phyloP scores from a whole-genome alignment of 53 echinoderm and acorn worm genomes.

The Pentamera pediparva region DNA sequence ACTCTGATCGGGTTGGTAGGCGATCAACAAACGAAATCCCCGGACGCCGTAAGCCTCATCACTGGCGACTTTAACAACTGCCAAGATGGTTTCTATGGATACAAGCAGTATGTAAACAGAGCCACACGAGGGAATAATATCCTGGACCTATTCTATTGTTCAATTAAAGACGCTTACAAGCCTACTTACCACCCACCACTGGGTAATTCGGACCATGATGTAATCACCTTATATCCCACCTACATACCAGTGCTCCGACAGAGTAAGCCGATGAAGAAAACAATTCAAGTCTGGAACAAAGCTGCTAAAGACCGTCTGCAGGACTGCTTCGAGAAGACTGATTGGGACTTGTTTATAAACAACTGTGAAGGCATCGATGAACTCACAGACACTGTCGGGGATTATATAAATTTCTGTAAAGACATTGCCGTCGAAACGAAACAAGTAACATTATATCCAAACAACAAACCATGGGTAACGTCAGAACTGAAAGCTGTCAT shows the following conservation, averaged over 20 bases:
- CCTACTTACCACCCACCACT: not conserved
- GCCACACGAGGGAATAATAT: not conserved
- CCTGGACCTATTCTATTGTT: slow-evolving; percentile 12
- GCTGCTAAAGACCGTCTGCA: not conserved
- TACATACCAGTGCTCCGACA: not conserved
- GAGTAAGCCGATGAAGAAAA: not conserved
- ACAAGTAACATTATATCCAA: slow-evolving; percentile 11
- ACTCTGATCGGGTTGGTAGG: not conserved
- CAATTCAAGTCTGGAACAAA: slow-evolving; percentile 4
- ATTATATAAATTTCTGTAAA: slow-evolving; percentile 32
- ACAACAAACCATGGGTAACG: slow-evolving; percentile 45
- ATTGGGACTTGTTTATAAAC: slow-evolving; percentile 29
- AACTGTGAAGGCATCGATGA: slow-evolving; percentile 8
- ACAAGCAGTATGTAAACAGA: not conserved
- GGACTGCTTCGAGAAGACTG: slow-evolving; percentile 30
- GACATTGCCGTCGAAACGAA: slow-evolving; percentile 19
- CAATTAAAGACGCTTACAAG: slow-evolving; percentile 15
- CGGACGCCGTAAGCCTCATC: not conserved
- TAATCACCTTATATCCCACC: slow-evolving; percentile 4
- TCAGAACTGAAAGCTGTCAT: slow-evolving; percentile 13
- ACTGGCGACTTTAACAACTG: slow-evolving; percentile 34
- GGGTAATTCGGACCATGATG: slow-evolving; percentile 25
- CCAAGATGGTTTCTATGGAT: not conserved
- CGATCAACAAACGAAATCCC: slow-evolving; percentile 2
- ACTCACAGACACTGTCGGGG: slow-evolving; percentile 8